Evolutionary conservation across 2,888 invertebrate genomes (phyloP).

Genomic region (Lydus trimaculatus): DNA sequence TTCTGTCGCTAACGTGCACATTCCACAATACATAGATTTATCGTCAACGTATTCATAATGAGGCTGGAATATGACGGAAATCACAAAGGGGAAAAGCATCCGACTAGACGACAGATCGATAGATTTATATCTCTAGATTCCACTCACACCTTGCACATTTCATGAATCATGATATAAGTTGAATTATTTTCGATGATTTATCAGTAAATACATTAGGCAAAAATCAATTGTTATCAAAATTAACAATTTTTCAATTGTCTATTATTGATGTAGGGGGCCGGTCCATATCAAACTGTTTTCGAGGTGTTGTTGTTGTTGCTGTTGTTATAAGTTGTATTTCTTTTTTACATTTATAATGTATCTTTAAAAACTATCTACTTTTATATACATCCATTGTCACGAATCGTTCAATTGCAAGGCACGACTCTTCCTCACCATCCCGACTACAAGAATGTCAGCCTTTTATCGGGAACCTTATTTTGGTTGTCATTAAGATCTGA

Average conservation of each 20-base stretch:
- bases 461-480: conserved; percentile 27
- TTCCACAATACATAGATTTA: conserved; percentile 49
- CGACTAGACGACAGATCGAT: conserved; percentile 1
- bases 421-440: conserved; percentile 36
- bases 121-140: neutral
- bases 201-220: neutral
- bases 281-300: neutral
- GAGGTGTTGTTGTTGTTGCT: neutral
- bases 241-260: conserved; percentile 7
- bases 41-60: conserved; percentile 50
- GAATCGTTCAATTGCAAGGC: conserved; percentile 38
- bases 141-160: neutral
- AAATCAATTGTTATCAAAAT: no score
- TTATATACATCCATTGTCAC: conserved; percentile 40
- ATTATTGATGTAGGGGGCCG: neutral
- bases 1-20: conserved; percentile 32
- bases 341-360: no score
- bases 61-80: conserved; percentile 52
- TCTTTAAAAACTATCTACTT: conserved; percentile 35
- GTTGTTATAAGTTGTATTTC: conserved; percentile 12
- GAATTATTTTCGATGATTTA: neutral
- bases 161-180: neutral
- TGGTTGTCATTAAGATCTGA: conserved; percentile 39
- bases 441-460: conserved; percentile 36
- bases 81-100: conserved; percentile 33